Conservation (phyloP, 2,888 invertebrate species). For the Ellobium chinense region DNA sequence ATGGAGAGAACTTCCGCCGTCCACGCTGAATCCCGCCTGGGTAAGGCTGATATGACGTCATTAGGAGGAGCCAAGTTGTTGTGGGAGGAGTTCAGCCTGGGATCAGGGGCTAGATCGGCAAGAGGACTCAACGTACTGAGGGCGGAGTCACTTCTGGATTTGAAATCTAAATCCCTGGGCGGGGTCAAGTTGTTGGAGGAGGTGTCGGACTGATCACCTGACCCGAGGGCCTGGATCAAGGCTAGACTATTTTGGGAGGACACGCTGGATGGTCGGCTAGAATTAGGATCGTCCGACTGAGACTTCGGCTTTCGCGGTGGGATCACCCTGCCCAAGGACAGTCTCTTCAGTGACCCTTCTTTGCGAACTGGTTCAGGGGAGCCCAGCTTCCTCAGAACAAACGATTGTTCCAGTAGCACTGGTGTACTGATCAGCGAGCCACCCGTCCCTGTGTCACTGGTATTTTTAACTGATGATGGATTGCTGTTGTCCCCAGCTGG, state of each 20-base stretch:
- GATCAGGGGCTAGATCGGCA: neutral
- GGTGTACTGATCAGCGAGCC: too few species aligned
- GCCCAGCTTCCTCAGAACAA: slow-evolving; percentile 4
- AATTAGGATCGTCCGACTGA: neutral
- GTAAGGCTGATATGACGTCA: slow-evolving; percentile 4
- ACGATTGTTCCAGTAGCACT: neutral
- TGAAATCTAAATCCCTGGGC: slow-evolving; percentile 1
- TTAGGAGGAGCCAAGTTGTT: slow-evolving; percentile 1
- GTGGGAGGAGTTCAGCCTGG: slow-evolving; percentile 13
- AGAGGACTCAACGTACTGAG: neutral
- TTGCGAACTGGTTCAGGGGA: neutral
- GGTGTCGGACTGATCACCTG: neutral
- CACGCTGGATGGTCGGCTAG: neutral
- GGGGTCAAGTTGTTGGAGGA: neutral
- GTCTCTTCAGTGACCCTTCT: neutral
- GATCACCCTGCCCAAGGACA: neutral
- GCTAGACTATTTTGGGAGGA: neutral
- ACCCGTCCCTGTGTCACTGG: too few species aligned
- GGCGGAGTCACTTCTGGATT: slow-evolving; percentile 13
- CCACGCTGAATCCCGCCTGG: slow-evolving; percentile 45
- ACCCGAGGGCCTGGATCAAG: neutral
- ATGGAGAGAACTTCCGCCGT: slow-evolving; percentile 40
- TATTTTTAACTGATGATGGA: too few species aligned
- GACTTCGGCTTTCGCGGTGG: neutral
- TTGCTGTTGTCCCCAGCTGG: too few species aligned